Base-by-base conservation (phyloP, 2,113 vertebrate species). In the Myanophis thanlyinensis region DNA sequence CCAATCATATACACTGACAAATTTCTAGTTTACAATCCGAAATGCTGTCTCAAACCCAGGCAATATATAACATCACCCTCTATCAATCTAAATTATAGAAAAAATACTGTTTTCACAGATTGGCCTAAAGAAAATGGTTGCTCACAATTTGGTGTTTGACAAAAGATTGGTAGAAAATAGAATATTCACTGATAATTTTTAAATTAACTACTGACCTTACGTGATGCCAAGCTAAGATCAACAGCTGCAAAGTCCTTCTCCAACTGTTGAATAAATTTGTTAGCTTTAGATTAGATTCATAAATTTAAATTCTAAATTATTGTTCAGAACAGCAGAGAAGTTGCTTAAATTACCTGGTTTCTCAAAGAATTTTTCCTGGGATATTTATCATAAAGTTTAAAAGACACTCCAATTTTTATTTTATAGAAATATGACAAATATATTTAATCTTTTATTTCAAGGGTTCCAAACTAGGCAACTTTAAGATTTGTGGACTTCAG, bases 171-270 rank as follows among this genome's bases (percentile, higher is more conserved):
- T 85, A 85, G 23, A 48, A 85, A 46, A 27, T 48, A 23, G n/a
- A 8, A 46, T 13, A 23, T 22, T 46, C 35, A 30, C 2, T 44
- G 11, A 53, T 5, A 22, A 8, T 25, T 89, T 11, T 40, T 35
- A 18, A 1, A 25, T 44, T 85, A 11, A 85, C 23, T 85, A 67
- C 84, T 80, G 15, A 85, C 40, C 46, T 27, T 9, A 85, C 3
- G 0, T 48, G 20, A 8, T 85, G 9, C 3, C 0, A 7, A 85
- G 22, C 1, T 8, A 35, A 1, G 23, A 25, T 5, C 2, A 27
- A 2, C 23, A 27, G 25, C 4, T 44, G 0, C 6, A 44, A 35
- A 10, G 5, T 80, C 11, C 53, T 8, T 0, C 23, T 27, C n/a
- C 0, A 12, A 0, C 90, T 91, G 40, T n/a, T 80, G 73, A 91